Conservation (phyloP, 2,888 invertebrate genomes). For the Branchipolynoe longqiensis region DNA sequence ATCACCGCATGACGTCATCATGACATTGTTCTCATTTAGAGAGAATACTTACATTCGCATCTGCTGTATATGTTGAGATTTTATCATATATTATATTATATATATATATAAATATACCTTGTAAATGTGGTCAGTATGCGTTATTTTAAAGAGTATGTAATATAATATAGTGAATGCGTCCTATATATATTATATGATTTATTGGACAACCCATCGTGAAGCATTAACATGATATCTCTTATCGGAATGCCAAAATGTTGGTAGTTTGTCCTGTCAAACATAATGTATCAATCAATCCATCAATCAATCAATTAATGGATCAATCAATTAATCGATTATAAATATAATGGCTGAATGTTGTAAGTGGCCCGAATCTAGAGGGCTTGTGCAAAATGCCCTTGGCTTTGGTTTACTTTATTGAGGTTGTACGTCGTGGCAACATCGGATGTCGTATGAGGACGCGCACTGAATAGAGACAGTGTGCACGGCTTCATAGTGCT, state of each 20-base stretch:
- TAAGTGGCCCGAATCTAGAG: no score
- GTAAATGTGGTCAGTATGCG: slow-evolving; percentile 45
- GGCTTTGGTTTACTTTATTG: no score
- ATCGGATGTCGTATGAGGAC: no score
- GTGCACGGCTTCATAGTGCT: no score
- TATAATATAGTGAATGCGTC: not conserved
- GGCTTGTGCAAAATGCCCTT: no score
- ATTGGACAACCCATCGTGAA: slow-evolving; percentile 4
- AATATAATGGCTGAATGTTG: no score
- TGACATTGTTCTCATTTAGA: slow-evolving; percentile 29
- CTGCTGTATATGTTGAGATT: slow-evolving; percentile 29
- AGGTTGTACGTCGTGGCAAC: no score
- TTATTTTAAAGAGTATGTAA: slow-evolving; percentile 5
- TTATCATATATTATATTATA: slow-evolving; percentile 36
- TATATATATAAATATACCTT: no score
- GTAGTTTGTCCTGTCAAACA: not conserved
- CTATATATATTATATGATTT: slow-evolving; percentile 8
- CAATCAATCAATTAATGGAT: no score
- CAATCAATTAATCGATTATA: no score
- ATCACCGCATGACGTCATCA: slow-evolving; percentile 13
- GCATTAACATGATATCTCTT: slow-evolving; percentile 24
- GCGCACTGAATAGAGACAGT: no score
- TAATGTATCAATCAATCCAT: not conserved
- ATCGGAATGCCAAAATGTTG: slow-evolving; percentile 24
- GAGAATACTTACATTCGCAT: slow-evolving; percentile 49